These are phyloP conservation scores for Stramonita haemastoma DNA, from an alignment of 2,888 invertebrate species.

Conservation along the genomic window DNA sequence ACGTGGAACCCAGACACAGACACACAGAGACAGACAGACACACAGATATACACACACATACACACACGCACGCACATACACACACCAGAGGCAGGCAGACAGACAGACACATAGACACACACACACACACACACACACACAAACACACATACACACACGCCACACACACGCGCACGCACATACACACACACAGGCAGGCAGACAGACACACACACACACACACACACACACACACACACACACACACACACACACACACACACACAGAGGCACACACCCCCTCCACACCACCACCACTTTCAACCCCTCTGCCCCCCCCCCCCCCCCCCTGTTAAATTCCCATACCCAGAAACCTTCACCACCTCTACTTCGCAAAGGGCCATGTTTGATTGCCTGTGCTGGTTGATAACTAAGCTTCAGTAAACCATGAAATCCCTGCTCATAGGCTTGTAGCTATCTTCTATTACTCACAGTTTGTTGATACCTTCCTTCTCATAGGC, in stretches of 20 bases:
- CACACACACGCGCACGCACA: not conserved
- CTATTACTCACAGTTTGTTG: too few relatives aligned
- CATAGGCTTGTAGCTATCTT: too few relatives aligned
- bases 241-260: not conserved
- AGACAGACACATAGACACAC: too few relatives aligned
- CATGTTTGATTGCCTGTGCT: too few relatives aligned
- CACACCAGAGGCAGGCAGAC: too few relatives aligned
- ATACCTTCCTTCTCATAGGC: too few relatives aligned
- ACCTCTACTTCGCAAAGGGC: too few relatives aligned
- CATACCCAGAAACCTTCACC: too few relatives aligned
- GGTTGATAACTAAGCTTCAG: too few relatives aligned
- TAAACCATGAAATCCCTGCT: too few relatives aligned
- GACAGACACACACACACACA: too few relatives aligned
- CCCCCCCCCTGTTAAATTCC: not conserved
- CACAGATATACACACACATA: conserved; percentile 20
- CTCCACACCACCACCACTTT: not conserved
- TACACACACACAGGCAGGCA: not conserved
- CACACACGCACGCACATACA: conserved; percentile 21
- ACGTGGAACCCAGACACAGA: not conserved
- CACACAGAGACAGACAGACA: not conserved
- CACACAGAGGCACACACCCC: not conserved
- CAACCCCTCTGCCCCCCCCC: not conserved
- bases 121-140: conserved; percentile 30
- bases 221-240: too few relatives aligned
- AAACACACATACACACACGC: not conserved